Evolutionary conservation across 2,113 vertebrate genomes (phyloP).

Genomic region (Thryonomys swinderianus): DNA sequence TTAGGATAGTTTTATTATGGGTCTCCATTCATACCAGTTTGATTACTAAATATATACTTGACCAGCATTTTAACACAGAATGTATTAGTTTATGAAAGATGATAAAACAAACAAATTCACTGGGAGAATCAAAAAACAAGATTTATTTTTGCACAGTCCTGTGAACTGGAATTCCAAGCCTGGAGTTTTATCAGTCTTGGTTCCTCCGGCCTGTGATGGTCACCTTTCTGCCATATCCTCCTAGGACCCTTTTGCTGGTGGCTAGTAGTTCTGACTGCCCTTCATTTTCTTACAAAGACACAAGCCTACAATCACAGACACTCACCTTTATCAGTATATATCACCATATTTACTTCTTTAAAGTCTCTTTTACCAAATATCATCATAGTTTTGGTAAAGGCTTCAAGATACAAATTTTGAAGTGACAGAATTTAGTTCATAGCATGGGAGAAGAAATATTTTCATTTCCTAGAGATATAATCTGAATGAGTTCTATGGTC

Average conservation of each 20-base stretch:
- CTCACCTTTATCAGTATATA: neutral
- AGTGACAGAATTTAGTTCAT: neutral
- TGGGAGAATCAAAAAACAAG: neutral
- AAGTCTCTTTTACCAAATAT: neutral
- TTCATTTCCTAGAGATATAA: neutral
- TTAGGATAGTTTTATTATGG: neutral
- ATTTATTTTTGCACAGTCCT: neutral
- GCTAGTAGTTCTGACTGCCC: rapidly evolving
- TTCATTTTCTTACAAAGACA: neutral
- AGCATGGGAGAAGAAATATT: neutral
- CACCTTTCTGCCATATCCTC: neutral
- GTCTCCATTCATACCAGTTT: neutral
- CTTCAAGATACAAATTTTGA: neutral
- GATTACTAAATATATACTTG: neutral
- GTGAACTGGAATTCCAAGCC: neutral
- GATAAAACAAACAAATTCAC: neutral
- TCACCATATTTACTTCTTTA: neutral
- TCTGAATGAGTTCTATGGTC: neutral
- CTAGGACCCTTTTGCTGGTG: neutral
- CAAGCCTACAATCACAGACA: neutral
- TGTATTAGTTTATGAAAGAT: neutral
- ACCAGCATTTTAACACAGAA: neutral
- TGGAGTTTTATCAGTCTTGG: neutral
- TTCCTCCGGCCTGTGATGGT: neutral
- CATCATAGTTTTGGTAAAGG: neutral